Conservation (phyloP, 2,797 vertebrate species). For the Rhynchotus rufescens region DNA sequence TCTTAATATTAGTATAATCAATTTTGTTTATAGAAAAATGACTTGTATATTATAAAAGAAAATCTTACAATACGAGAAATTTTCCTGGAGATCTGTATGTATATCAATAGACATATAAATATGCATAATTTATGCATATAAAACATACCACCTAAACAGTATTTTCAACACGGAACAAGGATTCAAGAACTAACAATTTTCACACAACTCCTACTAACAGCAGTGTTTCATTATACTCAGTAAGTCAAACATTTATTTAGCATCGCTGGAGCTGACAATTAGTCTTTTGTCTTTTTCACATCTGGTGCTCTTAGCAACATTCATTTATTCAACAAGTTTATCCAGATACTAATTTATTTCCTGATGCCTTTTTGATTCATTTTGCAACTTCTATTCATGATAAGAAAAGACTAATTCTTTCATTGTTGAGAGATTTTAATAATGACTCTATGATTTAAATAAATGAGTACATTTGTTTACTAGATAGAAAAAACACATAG, state of each 20-base stretch:
- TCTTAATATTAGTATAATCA: not conserved
- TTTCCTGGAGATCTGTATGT: not conserved
- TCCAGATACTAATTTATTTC: slow-evolving; percentile 61
- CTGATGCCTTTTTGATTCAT: slow-evolving; percentile 22
- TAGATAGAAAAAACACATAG: not conserved
- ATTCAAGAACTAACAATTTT: slow-evolving; percentile 48
- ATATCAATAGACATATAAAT: not conserved
- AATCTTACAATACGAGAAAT: not conserved
- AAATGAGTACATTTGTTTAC: not conserved
- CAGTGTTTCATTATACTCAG: slow-evolving; percentile 60
- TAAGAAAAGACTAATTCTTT: slow-evolving; percentile 43
- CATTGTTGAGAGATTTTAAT: slow-evolving; percentile 13
- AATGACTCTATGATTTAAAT: not conserved
- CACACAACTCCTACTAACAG: not conserved
- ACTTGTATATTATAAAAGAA: not conserved
- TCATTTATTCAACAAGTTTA: slow-evolving; percentile 64
- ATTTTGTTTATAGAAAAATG: not conserved
- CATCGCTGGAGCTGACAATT: slow-evolving; percentile 40
- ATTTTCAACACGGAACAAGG: slow-evolving; percentile 44
- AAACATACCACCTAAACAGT: not conserved
- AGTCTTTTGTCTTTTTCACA: slow-evolving; percentile 58
- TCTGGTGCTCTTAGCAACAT: slow-evolving; percentile 53
- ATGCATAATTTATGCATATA: not conserved
- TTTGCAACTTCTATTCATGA: slow-evolving; percentile 30
- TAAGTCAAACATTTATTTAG: slow-evolving; percentile 56